These are phyloP conservation scores for Brevimyrus niger DNA, from an alignment of 2,113 vertebrate species.

Conservation along the genomic window DNA sequence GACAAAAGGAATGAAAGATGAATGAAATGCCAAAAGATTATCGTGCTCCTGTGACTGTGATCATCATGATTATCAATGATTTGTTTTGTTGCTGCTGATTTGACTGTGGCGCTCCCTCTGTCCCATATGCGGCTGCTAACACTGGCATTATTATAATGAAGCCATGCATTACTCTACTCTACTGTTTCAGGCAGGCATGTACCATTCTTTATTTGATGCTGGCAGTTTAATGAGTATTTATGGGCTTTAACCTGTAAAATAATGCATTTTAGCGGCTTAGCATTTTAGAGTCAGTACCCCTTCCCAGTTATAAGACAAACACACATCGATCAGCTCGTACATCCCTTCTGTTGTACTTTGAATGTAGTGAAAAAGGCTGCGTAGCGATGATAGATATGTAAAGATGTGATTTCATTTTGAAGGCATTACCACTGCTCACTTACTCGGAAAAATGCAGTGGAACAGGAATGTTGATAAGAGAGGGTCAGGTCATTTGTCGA, in stretches of 20 bases:
- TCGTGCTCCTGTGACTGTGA: not conserved
- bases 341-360: not conserved
- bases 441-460: not conserved
- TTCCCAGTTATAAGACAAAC: not conserved
- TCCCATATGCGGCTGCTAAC: not conserved
- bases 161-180: not conserved
- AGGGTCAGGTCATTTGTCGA: not conserved
- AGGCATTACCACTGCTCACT: not conserved
- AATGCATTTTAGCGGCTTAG: not conserved
- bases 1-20: not conserved
- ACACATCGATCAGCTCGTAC: not conserved
- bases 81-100: not conserved
- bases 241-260: not conserved
- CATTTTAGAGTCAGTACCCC: not conserved
- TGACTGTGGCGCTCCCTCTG: not conserved
- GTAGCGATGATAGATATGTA: not conserved
- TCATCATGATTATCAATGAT: not conserved
- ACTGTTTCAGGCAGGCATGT: not conserved
- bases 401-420: not conserved
- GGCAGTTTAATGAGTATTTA: not conserved
- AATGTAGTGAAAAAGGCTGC: not conserved
- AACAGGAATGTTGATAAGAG: not conserved
- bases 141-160: not conserved
- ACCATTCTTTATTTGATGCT: not conserved
- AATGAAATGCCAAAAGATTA: not conserved